Evolutionary conservation across 2,888 invertebrate genomes (phyloP), one percentile per base, ranked within the genome.

Genomic region (Apamea crenata): DNA sequence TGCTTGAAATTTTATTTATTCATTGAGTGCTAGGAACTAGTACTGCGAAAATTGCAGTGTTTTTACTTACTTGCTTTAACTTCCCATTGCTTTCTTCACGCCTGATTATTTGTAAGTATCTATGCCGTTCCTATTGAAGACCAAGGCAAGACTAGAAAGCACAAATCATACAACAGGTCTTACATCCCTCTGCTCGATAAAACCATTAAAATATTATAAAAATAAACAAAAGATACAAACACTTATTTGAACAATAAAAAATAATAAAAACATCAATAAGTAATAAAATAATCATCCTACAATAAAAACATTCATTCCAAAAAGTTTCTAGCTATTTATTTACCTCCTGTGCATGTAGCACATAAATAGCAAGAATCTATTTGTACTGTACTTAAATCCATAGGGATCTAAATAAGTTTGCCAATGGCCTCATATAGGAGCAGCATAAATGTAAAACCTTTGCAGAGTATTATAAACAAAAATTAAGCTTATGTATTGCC

Each of bases 61-160:
- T 53, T 50, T 84, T 68, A 84, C 85, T 81, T 63, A 56, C 80
- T 63, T 84, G 68, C 80, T 84, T 80, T n/a, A 63, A 36, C 40
- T 63, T 69, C 40, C 29, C 14, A 25, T 79, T 68, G 79, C 50
- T 85, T 78, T 84, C 1, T 29, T 36, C 10, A 53, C n/a, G n/a
- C n/a, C 18, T 44, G 21, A 61, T 53, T 68, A 44, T 53, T 80
- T 63, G 29, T 36, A 47, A 47, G 14, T 47, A 80, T 56, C 47
- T 56, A 6, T n/a, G 29, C 56, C 5, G 10, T 32, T 40, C 47
- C 63, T 81, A 50, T 80, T 69, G 53, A 65, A 40, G 36, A 63
- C 61, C 40, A 68, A 40, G 40, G 36, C 44, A 36, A 72, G 25
- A 36, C 36, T 40, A 56, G 47, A 59, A 44, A 53, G 40, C 61